Evolutionary conservation across 2,888 invertebrate species (phyloP), one percentile per base, ranked within the genome.

Genomic region (Mycalesis mineus): DNA sequence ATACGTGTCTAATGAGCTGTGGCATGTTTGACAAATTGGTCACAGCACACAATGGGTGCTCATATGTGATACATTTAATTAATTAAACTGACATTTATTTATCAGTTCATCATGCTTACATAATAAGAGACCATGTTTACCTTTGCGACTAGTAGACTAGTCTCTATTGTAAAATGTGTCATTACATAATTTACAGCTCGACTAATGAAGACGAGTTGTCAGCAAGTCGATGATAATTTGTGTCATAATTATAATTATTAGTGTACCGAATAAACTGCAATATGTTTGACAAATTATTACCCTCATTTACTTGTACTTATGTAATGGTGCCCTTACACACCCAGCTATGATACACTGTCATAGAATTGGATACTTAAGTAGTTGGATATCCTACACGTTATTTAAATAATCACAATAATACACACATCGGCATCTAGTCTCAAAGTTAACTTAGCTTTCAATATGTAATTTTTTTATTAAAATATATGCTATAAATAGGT

Each of bases 11-110:
- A 53, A 53, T 53, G 44, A 44, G 28, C 44, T 37, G 40, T 44
- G 44, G 36, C 53, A 44, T 44, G 36, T 44, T 44, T 44, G 56
- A 56, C 56, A 50, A 56, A 51, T 56, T 44, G 22, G 11, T 44
- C 44, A 7, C 22, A 22, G 28, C 9, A 44, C n/a, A 44, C 44
- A 44, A 28, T 44, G 28, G 29, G 28, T 28, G 28, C 44, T 9
- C 44, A 44, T 44, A 44, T 44, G 44, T 44, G 44, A 44, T 28
- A 22, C 8, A 1, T 44, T 28, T 44, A 44, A 44, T 44, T 44
- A 44, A 44, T 44, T 44, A 28, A 44, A 44, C n/a, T 44, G 22
- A 44, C 44, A 44, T 28, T 44, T 22, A 4, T 36, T 9, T 36
- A 36, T 36, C 36, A 36, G 11, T 36, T 1, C 11, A 36, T 36